Evolutionary conservation across 2,888 invertebrate genomes (phyloP).

Genomic region (Meiosimyza platycephala): DNA sequence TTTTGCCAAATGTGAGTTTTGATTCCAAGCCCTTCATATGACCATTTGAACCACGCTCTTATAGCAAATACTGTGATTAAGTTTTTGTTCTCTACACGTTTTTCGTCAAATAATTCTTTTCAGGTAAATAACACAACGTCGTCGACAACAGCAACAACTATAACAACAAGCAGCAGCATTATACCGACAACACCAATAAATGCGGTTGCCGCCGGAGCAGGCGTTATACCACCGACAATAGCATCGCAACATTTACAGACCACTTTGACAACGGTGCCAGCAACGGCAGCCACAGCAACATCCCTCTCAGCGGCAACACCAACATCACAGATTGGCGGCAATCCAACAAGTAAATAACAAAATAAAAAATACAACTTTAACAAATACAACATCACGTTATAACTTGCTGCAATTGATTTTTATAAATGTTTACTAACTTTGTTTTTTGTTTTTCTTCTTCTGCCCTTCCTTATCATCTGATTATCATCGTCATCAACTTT

Average conservation of each 20-base stretch:
- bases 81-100: constrained; percentile 10
- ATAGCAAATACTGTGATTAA: neutral
- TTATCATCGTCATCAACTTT: constrained; percentile 18
- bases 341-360: constrained; percentile 30
- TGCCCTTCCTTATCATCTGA: constrained; percentile 26
- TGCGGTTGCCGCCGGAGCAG: constrained; percentile 54
- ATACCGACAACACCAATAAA: constrained; percentile 42
- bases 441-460: constrained; percentile 33
- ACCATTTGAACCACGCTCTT: too few relatives aligned
- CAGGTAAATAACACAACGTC: constrained; percentile 56
- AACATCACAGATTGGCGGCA: constrained; percentile 35
- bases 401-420: constrained; percentile 26
- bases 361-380: neutral
- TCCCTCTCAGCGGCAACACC: constrained; percentile 27
- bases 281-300: constrained; percentile 32
- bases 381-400: neutral
- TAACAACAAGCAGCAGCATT: constrained; percentile 42
- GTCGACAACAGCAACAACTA: constrained; percentile 45
- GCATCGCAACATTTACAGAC: constrained; percentile 43
- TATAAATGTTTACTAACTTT: constrained; percentile 40
- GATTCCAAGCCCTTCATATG: too few relatives aligned
- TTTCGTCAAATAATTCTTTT: constrained; percentile 35
- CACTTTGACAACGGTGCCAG: constrained; percentile 47
- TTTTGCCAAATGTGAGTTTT: too few relatives aligned
- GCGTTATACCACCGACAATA: constrained; percentile 46